A percentile compares a stretch with the other conserved stretches of the same genome.
Evolutionary conservation across 2,797 vertebrate species (phyloP).

Genomic region (Brotogeris chrysoptera): DNA sequence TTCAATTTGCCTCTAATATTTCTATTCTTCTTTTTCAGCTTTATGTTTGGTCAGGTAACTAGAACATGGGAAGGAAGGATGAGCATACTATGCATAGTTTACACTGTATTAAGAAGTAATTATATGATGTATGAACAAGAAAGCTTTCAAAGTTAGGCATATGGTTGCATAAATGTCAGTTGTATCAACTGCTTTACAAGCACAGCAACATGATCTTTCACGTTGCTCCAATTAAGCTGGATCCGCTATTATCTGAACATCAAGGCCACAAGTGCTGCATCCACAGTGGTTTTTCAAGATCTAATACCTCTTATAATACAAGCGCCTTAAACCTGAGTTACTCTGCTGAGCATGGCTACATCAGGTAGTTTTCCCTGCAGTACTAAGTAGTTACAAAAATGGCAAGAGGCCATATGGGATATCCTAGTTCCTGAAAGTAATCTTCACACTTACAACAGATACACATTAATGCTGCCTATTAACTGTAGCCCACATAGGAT

Average conservation of each 20-base stretch:
- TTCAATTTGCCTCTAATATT: neutral
- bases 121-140: neutral
- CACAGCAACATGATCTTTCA: constrained; percentile 10
- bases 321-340: neutral
- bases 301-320: neutral
- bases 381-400: neutral
- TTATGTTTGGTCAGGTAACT: neutral
- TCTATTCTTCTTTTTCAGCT: neutral
- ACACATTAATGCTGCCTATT: neutral
- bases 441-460: neutral
- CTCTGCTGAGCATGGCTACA: fast-evolving
- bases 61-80: neutral
- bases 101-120: neutral
- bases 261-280: constrained; percentile 11
- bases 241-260: constrained; percentile 19
- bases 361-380: neutral
- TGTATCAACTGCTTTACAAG: constrained; percentile 22
- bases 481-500: fast-evolving
- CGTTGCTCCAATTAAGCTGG: neutral
- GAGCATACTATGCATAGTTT: neutral
- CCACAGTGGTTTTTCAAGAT: neutral
- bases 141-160: neutral
- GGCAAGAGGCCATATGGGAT: neutral
- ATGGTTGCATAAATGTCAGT: neutral
- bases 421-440: neutral